A percentile compares a stretch with the other conserved stretches of the same genome.
phyloP scores from a whole-genome alignment of 2,888 invertebrate species.

The Scrobipalpa atriplicella region DNA sequence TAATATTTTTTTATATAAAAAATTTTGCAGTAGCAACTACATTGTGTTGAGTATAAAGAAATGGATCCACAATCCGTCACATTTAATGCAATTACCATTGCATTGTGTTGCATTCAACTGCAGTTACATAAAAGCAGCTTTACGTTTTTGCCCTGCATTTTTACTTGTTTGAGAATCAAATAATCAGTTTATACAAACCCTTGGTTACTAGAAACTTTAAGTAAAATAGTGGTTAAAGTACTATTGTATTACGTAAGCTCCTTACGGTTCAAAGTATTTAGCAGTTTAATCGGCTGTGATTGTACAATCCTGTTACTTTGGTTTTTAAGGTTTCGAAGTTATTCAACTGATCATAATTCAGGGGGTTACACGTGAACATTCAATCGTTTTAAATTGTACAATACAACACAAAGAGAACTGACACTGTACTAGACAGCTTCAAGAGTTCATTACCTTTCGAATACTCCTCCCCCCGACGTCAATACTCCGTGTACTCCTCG shows the following conservation, averaged over 20 bases:
- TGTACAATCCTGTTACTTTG: constrained; percentile 13
- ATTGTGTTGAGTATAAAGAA: neutral
- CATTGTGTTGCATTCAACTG: constrained; percentile 14
- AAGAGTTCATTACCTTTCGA: constrained; percentile 5
- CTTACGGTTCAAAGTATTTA: constrained; percentile 17
- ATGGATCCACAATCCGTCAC: constrained; percentile 8
- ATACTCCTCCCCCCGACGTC: neutral
- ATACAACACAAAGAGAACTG: too few species aligned
- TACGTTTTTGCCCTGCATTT: neutral
- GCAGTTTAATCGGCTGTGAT: constrained; percentile 19
- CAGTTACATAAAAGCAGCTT: neutral
- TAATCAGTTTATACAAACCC: constrained; percentile 1
- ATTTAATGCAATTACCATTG: constrained; percentile 15
- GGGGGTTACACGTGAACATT: neutral
- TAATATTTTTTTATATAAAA: too few species aligned
- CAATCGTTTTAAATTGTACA: neutral
- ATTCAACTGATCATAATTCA: neutral
- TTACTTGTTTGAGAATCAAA: neutral
- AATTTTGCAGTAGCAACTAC: constrained; percentile 5
- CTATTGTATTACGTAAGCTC: constrained; percentile 3
- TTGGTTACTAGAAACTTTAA: neutral
- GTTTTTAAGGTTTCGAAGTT: constrained; percentile 14
- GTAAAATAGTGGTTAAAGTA: neutral
- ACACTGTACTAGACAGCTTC: neutral
- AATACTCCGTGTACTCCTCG: neutral